These are phyloP conservation scores for Lepidurus arcticus DNA, from an alignment of 1,140 invertebrate genomes.

Conservation along the genomic window DNA sequence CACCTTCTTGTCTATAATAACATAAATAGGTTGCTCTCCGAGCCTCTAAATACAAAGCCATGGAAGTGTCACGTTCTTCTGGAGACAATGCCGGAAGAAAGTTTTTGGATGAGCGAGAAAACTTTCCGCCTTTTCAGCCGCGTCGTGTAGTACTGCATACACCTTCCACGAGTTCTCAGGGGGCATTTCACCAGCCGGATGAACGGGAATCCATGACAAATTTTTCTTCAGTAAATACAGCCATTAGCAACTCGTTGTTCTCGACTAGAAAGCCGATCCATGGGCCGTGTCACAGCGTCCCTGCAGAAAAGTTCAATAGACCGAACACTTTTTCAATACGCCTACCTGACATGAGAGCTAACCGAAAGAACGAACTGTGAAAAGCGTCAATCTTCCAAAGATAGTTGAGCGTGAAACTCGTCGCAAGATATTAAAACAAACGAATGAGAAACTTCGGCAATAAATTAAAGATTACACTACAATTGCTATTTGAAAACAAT, in stretches of 20 bases:
- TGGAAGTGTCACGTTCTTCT: background rate
- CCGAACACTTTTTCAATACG: background rate
- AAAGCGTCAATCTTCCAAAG: background rate
- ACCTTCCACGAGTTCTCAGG: background rate
- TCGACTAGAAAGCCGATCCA: background rate
- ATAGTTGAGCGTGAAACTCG: background rate
- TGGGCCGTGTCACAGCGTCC: background rate
- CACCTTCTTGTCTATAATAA: background rate
- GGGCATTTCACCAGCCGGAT: background rate
- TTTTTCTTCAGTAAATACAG: background rate
- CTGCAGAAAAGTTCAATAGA: background rate
- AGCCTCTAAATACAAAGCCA: background rate
- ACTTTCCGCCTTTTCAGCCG: background rate
- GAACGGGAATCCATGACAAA: background rate
- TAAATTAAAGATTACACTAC: too few species aligned
- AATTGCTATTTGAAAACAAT: too few species aligned
- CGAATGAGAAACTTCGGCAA: too few species aligned
- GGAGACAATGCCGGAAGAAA: background rate
- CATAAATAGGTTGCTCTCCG: background rate
- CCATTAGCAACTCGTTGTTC: background rate
- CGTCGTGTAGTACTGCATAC: too few species aligned
- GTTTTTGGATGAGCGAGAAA: constrained; percentile 1
- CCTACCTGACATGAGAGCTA: background rate
- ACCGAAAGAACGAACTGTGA: background rate
- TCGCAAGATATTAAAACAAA: too few species aligned